Conservation (phyloP, 2,888 invertebrate genomes). For the Odontomyia ornata region DNA sequence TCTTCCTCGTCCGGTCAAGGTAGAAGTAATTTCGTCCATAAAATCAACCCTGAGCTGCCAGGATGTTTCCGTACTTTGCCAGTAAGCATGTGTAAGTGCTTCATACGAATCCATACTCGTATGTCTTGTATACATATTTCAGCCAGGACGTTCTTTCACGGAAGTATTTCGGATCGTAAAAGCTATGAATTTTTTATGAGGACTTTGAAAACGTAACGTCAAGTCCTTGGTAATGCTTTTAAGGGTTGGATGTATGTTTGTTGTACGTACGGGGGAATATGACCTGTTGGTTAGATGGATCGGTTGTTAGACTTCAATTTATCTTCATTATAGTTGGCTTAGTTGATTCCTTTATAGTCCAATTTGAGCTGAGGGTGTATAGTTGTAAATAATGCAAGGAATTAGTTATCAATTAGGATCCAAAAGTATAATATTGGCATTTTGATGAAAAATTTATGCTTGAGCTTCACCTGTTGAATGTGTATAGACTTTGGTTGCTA, state of each 20-base stretch:
- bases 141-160: neutral
- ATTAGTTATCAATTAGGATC: no score
- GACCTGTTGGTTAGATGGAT: neutral
- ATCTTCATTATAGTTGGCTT: neutral
- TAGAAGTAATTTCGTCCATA: neutral
- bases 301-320: neutral
- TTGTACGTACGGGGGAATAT: neutral
- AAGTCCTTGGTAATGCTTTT: conserved; percentile 11
- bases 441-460: no score
- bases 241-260: neutral
- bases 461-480: no score
- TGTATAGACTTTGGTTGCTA: no score
- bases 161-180: neutral
- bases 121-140: neutral
- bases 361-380: no score
- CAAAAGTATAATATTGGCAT: no score
- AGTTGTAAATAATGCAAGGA: no score
- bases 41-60: neutral
- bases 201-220: neutral
- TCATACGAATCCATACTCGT: no score
- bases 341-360: no score
- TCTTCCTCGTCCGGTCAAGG: conserved; percentile 2
- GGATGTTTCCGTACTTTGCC: neutral
- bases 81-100: neutral
- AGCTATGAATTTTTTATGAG: conserved; percentile 11